Evolutionary conservation across 2,888 invertebrate species (phyloP), one percentile per base, ranked within the genome.

Genomic region (Scaptomyza reducta): DNA sequence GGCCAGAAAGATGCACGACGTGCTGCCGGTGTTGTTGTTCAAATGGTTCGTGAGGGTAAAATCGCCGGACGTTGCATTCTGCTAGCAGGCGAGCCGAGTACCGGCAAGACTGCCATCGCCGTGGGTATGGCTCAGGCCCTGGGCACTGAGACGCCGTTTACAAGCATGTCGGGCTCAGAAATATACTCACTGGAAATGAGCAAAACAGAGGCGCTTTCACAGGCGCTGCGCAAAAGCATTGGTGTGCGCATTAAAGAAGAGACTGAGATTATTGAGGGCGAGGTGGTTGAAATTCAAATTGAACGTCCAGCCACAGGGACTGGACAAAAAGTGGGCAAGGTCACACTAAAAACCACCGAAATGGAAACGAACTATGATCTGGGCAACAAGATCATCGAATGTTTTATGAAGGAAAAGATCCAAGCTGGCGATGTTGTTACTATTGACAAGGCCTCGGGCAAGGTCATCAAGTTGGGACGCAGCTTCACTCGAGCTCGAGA

Each of bases 291-390:
- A 87, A 96, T 99, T 46, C 97, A 98, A 90, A 96, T 99, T 29
- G 99, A 99, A 89, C 93, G 98, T 18, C 98, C 98, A 0, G 98
- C 97, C 0, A 96, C 97, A 0, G 98, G 97, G 22, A 94, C 96
- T 13, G 97, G 97, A 0, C 92, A 92, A 49, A 92, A 92, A 91
- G 95, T 97, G 45, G 99, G 99, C 1, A 97, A 99, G 86, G 90
- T 99, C 35, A 99, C 99, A 0, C 93, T 99, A 46, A 99, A 99
- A 93, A 99, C 99, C 0, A 99, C 99, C 0, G 99, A 99, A 91
- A 99, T 99, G 99, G 99, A 99, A 92, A 99, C 99, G 0, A 96
- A 99, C 73, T 99, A 99, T 90, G 99, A 99, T 91, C 94, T 99
- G 90, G 99, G 99, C 2, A 96, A 96, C 53, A 99, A 99, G 93